Percentiles rank a stretch among this genome's conserved stretches.
These are phyloP conservation scores for Tricholaema leucomelas DNA, from an alignment of 2,113 vertebrate species.

Conservation along the genomic window DNA sequence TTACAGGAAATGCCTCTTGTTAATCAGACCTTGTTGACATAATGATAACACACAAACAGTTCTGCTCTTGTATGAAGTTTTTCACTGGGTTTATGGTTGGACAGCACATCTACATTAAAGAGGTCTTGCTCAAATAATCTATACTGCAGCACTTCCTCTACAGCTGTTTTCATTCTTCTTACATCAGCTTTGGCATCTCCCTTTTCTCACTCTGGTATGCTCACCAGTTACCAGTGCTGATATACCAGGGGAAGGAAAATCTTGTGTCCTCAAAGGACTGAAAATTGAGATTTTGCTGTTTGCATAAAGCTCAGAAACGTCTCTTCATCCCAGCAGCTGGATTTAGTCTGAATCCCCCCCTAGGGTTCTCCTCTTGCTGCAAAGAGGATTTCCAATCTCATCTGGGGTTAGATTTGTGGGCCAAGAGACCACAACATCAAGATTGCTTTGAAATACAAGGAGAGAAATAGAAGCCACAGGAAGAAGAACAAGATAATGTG, in stretches of 20 bases:
- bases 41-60: background rate
- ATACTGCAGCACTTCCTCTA: background rate
- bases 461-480: background rate
- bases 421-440: background rate
- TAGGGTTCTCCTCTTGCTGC: background rate
- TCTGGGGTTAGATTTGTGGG: background rate
- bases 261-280: background rate
- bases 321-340: background rate
- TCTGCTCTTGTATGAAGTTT: background rate
- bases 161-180: background rate
- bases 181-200: background rate
- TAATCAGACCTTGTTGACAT: background rate
- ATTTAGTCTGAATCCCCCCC: background rate
- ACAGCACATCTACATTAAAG: background rate
- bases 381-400: conserved; percentile 23
- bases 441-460: background rate
- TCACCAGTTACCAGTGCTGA: background rate
- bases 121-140: background rate
- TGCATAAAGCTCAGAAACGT: background rate
- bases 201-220: background rate
- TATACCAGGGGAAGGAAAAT: background rate
- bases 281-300: background rate
- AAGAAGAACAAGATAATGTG: background rate
- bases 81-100: background rate
- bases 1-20: background rate